These are phyloP conservation scores for Tribolium freemani DNA, from an alignment of 2,888 invertebrate species.

Conservation along the genomic window DNA sequence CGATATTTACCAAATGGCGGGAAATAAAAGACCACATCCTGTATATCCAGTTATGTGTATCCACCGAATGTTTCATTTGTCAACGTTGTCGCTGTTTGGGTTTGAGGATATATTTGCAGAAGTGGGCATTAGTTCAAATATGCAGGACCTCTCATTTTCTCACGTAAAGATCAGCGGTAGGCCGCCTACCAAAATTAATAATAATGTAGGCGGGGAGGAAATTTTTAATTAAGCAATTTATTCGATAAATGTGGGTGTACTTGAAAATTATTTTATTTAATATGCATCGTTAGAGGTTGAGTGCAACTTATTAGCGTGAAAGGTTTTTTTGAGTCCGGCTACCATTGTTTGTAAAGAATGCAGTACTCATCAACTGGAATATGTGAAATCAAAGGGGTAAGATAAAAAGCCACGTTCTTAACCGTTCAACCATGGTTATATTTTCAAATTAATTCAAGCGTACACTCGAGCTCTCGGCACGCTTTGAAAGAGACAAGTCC, in stretches of 20 bases:
- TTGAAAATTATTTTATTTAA: not conserved
- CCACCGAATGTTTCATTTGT: not conserved
- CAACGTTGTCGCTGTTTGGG: not conserved
- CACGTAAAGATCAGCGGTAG: not conserved
- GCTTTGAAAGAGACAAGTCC: not conserved
- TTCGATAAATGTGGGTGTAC: not conserved
- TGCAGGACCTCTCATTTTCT: not conserved
- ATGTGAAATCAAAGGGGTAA: not conserved
- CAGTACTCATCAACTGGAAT: not conserved
- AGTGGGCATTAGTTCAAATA: not conserved
- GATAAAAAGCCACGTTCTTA: not conserved
- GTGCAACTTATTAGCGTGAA: not conserved
- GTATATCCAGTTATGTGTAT: not conserved
- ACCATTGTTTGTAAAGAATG: not conserved
- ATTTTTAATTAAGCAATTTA: not conserved
- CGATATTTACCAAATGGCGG: not conserved
- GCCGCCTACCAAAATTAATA: not conserved
- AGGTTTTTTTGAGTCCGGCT: not conserved
- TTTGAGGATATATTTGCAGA: not conserved
- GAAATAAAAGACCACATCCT: not conserved
- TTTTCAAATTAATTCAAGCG: not conserved
- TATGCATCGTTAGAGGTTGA: not conserved
- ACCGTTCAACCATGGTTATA: not conserved
- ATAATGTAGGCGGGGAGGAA: not conserved
- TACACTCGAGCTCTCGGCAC: not conserved